A percentile compares a stretch with the other conserved stretches of the same genome.
Evolutionary conservation across 1,140 invertebrate genomes (phyloP).

Genomic region (Habropoda laboriosa): DNA sequence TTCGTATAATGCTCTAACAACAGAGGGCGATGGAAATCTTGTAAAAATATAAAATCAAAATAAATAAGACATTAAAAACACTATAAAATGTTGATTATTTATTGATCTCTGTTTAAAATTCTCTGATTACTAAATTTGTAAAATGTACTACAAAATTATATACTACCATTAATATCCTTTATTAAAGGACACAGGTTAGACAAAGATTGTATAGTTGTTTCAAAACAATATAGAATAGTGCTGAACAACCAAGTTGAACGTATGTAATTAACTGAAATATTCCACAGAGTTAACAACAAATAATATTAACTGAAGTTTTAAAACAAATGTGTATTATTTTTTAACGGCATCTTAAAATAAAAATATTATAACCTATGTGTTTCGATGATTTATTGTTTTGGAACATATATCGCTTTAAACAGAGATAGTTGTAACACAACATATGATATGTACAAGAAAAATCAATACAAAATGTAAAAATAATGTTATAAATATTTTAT

Average conservation of each 20-base stretch:
- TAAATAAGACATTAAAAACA: conserved; percentile 18
- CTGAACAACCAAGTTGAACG: not conserved
- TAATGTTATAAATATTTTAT: not conserved
- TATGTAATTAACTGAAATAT: not conserved
- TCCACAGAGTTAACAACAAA: not conserved
- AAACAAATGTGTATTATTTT: not conserved
- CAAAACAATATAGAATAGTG: not conserved
- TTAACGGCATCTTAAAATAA: not conserved
- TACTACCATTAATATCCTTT: not conserved
- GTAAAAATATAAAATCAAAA: conserved; percentile 20
- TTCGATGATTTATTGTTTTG: not conserved
- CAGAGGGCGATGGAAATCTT: not conserved
- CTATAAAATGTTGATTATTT: not conserved
- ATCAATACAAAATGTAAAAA: not conserved
- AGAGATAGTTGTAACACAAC: not conserved
- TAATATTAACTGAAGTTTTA: not conserved
- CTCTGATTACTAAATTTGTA: not conserved
- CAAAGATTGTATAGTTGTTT: not conserved
- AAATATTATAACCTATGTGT: conserved; percentile 18
- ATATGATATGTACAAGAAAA: not conserved
- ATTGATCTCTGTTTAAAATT: not conserved
- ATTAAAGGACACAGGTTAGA: not conserved
- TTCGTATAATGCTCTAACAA: not conserved
- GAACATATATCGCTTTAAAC: not conserved
- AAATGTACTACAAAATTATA: not conserved